Conservation (phyloP, 1,140 invertebrate genomes). For the Eupristina koningsbergeri region DNA sequence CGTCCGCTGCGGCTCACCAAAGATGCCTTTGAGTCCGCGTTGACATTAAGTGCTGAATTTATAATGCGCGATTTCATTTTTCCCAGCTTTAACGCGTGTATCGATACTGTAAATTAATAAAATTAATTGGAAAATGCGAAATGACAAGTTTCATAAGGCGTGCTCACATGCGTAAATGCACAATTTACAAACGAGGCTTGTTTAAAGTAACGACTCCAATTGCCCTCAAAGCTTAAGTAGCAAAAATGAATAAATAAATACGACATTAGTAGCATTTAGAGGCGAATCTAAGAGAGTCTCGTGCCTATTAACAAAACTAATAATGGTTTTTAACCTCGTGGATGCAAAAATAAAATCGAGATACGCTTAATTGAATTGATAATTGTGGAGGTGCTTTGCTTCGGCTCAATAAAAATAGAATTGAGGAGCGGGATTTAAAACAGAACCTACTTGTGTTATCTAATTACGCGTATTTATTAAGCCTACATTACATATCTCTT, state of each 20-base stretch:
- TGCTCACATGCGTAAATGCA: not conserved
- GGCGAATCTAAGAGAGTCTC: not conserved
- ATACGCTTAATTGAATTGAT: constrained; percentile 9
- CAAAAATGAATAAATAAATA: constrained; percentile 3
- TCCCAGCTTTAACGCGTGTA: no score
- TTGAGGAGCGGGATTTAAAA: not conserved
- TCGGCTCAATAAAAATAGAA: not conserved
- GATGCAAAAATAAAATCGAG: not conserved
- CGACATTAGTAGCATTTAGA: not conserved
- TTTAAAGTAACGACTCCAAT: not conserved
- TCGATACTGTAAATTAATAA: not conserved
- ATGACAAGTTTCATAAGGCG: not conserved
- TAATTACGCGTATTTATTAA: not conserved
- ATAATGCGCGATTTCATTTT: no score
- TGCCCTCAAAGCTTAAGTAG: not conserved
- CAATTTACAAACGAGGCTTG: not conserved
- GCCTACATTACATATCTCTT: not conserved
- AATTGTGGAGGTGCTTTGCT: not conserved
- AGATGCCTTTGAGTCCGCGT: no score
- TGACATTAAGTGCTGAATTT: no score
- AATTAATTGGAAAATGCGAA: not conserved
- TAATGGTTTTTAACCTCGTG: not conserved
- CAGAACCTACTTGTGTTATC: not conserved
- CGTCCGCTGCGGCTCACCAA: no score
- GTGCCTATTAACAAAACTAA: not conserved